A percentile compares a stretch with the other conserved stretches of the same genome.
Conservation (phyloP, 2,888 invertebrate species). For the Dicyrtoma fusca region DNA sequence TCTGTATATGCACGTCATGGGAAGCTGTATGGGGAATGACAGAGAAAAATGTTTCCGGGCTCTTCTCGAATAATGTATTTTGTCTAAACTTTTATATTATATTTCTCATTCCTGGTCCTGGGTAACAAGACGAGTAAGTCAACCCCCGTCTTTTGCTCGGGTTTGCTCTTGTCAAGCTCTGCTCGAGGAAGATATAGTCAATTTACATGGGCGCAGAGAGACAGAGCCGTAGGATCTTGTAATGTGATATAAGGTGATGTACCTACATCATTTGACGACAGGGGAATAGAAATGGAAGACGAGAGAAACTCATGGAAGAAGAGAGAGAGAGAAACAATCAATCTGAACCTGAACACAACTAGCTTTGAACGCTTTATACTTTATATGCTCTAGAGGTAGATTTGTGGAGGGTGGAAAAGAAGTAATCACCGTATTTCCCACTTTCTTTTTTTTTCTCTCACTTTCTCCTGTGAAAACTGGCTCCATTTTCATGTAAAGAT, state of each 20-base stretch:
- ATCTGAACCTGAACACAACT: too few species aligned
- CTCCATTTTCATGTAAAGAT: too few species aligned
- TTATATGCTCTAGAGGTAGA: too few species aligned
- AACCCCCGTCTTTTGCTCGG: not conserved
- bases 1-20: not conserved
- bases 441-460: too few species aligned
- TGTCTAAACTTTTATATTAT: conserved; percentile 6
- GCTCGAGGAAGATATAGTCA: not conserved
- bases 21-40: not conserved
- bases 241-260: conserved; percentile 2
- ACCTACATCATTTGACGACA: not conserved
- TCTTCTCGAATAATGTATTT: not conserved
- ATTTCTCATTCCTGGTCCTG: not conserved
- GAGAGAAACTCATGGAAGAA: not conserved
- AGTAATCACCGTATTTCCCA: too few species aligned
- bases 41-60: not conserved
- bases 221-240: not conserved
- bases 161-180: not conserved
- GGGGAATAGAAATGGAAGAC: not conserved
- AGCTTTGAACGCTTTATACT: too few species aligned
- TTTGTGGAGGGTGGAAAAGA: too few species aligned
- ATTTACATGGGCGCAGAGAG: not conserved
- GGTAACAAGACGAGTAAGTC: not conserved
- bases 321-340: not conserved
- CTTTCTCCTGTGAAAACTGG: too few species aligned